Evolutionary conservation across 2,113 vertebrate genomes (phyloP).

Genomic region (Pelecanoides urinatrix): DNA sequence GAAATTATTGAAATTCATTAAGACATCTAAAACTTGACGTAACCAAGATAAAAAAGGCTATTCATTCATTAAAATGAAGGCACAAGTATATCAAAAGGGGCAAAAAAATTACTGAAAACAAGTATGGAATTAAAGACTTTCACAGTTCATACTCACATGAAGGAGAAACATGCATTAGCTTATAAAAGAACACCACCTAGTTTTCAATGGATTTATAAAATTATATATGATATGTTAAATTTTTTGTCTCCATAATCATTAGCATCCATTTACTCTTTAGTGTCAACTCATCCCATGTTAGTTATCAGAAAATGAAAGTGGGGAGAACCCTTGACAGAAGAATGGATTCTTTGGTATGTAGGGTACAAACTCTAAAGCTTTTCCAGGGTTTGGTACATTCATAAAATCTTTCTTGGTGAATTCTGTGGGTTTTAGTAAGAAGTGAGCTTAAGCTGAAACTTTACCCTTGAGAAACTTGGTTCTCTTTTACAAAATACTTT

Average conservation of each 20-base stretch:
- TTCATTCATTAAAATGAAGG: not conserved
- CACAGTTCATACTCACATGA: not conserved
- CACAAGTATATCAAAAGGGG: not conserved
- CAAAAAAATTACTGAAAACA: not conserved
- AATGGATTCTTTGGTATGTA: not conserved
- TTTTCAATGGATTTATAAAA: not conserved
- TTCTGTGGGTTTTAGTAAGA: not conserved
- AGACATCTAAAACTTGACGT: not conserved
- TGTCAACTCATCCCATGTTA: not conserved
- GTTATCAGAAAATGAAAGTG: not conserved
- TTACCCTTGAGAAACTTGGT: not conserved
- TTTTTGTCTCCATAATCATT: not conserved
- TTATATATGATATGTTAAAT: fast-evolving
- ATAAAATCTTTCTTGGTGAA: not conserved
- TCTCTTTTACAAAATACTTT: not conserved
- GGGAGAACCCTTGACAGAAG: not conserved
- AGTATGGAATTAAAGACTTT: not conserved
- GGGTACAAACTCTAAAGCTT: not conserved
- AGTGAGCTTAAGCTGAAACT: not conserved
- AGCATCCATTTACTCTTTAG: not conserved
- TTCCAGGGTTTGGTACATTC: not conserved
- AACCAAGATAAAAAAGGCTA: not conserved
- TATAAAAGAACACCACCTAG: not conserved
- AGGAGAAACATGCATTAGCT: not conserved
- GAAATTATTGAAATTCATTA: not conserved